Conservation (phyloP, 92 coral and sea anemone species). For the Diadumene lineata region DNA sequence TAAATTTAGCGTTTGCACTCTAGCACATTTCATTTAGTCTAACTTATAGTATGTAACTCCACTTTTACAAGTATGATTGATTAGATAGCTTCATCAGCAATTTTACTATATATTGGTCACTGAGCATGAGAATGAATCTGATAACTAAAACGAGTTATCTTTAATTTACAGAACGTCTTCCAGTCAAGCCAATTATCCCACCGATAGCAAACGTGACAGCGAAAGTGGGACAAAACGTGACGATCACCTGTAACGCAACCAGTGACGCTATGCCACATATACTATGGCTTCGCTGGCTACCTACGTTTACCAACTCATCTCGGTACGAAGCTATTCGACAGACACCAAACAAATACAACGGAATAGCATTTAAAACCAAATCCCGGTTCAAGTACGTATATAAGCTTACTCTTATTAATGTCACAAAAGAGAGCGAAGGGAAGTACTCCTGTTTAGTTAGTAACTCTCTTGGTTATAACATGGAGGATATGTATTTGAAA, state of each 20-base stretch:
- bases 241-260: conserved; percentile 38
- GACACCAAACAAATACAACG: not conserved
- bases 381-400: not conserved
- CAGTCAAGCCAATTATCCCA: conserved; percentile 43
- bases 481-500: conserved; percentile 14
- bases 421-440: conserved; percentile 33
- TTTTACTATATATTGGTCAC: no score
- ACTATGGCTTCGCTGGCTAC: conserved; percentile 54
- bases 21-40: no score
- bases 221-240: conserved; percentile 50
- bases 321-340: conserved; percentile 16
- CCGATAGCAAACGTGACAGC: conserved; percentile 50
- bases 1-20: no score
- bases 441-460: conserved; percentile 45
- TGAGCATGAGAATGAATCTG: no score
- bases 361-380: no score
- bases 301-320: conserved; percentile 15
- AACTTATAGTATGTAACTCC: no score
- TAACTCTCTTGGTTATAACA: conserved; percentile 37
- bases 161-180: conserved; percentile 40
- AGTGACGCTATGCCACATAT: conserved; percentile 69
- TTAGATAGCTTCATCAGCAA: no score
- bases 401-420: conserved; percentile 14
- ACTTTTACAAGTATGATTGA: no score
- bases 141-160: no score